Evolutionary conservation across 2,888 invertebrate genomes (phyloP).

Genomic region (Rhagonycha fulva): DNA sequence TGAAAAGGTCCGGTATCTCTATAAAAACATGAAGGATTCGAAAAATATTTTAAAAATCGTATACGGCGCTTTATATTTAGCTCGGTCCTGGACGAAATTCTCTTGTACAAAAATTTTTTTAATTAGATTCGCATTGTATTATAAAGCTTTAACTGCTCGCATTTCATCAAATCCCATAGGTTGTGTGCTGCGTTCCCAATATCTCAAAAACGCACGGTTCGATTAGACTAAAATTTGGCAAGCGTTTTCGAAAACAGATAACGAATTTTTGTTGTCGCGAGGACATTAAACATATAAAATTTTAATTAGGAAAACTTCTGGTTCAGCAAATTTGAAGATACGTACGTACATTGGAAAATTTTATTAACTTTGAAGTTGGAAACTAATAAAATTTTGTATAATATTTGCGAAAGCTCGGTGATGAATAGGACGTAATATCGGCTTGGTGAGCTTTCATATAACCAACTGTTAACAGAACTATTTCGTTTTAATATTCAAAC

Average conservation of each 20-base stretch:
- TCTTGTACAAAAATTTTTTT: too few relatives aligned
- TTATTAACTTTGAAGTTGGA: not conserved
- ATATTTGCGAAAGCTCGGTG: not conserved
- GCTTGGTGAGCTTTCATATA: slow-evolving; percentile 2
- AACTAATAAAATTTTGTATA: slow-evolving; percentile 5
- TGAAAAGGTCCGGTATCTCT: too few relatives aligned
- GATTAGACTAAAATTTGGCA: not conserved
- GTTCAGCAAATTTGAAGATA: not conserved
- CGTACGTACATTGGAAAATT: not conserved
- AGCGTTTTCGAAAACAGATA: too few relatives aligned
- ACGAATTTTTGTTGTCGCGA: too few relatives aligned
- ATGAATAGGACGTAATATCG: slow-evolving; percentile 7
- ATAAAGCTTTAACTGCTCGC: too few relatives aligned
- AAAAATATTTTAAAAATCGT: too few relatives aligned
- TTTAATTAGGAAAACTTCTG: not conserved
- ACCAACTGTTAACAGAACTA: slow-evolving; percentile 23
- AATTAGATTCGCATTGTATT: too few relatives aligned
- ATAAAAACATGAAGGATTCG: too few relatives aligned
- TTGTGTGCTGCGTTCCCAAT: too few relatives aligned
- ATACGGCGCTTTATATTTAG: too few relatives aligned
- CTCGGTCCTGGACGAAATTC: too few relatives aligned
- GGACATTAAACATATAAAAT: not conserved
- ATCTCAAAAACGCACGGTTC: not conserved
- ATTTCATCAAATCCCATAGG: too few relatives aligned
- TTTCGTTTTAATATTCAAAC: slow-evolving; percentile 19